Conservation (phyloP, 2,797 vertebrate genomes). For the Cuculus canorus region DNA sequence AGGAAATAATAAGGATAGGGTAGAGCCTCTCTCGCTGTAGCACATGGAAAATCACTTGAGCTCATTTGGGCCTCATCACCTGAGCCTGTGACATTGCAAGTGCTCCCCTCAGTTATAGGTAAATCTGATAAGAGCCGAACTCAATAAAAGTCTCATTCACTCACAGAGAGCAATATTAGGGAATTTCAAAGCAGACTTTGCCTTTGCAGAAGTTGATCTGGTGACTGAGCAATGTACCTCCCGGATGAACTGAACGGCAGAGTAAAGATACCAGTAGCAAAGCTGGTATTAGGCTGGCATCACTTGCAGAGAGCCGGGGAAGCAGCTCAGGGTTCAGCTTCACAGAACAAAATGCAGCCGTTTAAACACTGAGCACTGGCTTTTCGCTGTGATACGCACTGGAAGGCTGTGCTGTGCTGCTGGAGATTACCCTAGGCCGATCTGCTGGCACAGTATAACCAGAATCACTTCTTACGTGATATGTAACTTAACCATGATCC, state of each 20-base stretch:
- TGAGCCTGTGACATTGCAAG: not conserved
- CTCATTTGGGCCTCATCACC: not conserved
- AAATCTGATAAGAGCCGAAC: not conserved
- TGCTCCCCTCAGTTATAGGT: not conserved
- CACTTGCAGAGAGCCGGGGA: not conserved
- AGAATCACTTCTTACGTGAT: not conserved
- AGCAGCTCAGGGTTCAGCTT: not conserved
- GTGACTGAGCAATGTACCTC: not conserved
- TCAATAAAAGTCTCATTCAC: not conserved
- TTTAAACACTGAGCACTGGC: not conserved
- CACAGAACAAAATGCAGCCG: fast-evolving
- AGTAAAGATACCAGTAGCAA: not conserved
- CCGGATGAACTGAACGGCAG: fast-evolving
- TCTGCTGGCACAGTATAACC: not conserved
- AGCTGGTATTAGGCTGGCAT: not conserved
- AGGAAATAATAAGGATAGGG: not conserved
- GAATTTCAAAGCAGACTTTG: not conserved
- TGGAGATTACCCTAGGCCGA: not conserved
- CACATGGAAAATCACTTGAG: not conserved
- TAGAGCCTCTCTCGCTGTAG: not conserved
- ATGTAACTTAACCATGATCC: not conserved
- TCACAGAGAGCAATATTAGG: not conserved
- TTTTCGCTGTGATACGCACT: fast-evolving
- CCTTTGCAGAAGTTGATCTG: not conserved
- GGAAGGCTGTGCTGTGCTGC: not conserved